Conservation (phyloP, 2,797 vertebrate species). For the Melanogrammus aeglefinus region DNA sequence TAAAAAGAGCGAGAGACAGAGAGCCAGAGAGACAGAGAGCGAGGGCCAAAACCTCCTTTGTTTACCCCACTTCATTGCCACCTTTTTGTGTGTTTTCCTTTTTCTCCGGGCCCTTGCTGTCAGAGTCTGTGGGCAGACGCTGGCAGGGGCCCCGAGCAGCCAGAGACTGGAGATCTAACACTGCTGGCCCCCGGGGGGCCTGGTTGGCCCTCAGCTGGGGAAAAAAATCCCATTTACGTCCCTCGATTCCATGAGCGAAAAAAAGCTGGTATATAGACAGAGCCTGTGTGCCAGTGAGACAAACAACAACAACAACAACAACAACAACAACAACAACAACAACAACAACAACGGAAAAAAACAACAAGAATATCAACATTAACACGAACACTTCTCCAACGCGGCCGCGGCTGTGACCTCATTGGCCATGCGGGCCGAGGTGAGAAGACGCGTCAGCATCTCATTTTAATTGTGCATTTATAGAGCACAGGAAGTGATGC, state of each 20-base stretch:
- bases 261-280: too few relatives aligned
- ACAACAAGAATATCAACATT: neutral
- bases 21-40: neutral
- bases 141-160: neutral
- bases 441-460: conserved; percentile 58
- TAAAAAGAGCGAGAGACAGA: conserved; percentile 56
- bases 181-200: too few relatives aligned
- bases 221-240: too few relatives aligned
- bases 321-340: neutral
- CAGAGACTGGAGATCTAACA: too few relatives aligned
- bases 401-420: conserved; percentile 9
- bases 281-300: too few relatives aligned
- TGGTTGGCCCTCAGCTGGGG: too few relatives aligned
- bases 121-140: conserved; percentile 1
- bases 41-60: conserved; percentile 61
- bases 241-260: too few relatives aligned
- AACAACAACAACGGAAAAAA: neutral
- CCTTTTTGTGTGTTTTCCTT: conserved; percentile 3
- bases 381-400: neutral
- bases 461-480: conserved; percentile 75
- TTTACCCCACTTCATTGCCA: conserved; percentile 60
- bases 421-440: conserved; percentile 38
- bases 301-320: neutral
- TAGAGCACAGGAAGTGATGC: conserved; percentile 62
- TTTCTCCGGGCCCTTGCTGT: conserved; percentile 12